Base-by-base conservation (phyloP, 2,888 invertebrate genomes). In the Torymus texanus region DNA sequence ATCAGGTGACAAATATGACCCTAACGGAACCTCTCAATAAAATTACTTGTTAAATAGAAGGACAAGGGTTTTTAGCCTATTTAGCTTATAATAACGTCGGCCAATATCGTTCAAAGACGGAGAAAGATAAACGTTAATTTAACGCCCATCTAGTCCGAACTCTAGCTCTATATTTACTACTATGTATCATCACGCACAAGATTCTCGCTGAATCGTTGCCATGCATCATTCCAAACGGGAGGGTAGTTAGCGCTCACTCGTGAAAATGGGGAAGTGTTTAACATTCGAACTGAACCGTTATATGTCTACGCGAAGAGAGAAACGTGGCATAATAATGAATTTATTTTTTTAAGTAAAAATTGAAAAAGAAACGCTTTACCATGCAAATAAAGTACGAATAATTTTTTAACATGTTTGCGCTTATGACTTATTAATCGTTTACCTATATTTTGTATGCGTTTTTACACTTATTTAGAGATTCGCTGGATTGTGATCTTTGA, bases 91-190 rank as follows among this genome's bases (percentile, higher is more conserved):
- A 29, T 75, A 70, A 71, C 16, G 62, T 65, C 16, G 59, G 59
- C 55, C 65, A 71, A 74, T 75, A 72, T 74, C 53, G 55, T 72
- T 71, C 18, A 24, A 75, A 77, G 71, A 74, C 67, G 62, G 41
- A 75, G 24, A 76, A 75, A 78, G 50, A 75, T 71, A 61, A 71
- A 78, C 58, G 70, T 80, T 80, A 70, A 58, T 75, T 78, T 55
- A 79, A 78, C 55, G 75, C 70, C 68, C 80, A 82, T 82, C 82
- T 82, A 82, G 82, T 82, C 82, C 53, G 59, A 80, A 80, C 73
- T 81, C 73, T 82, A 80, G 78, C 79, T 80, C 70, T 82, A 82
- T 58, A 70, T 78, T 78, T 70, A 75, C 61, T 41, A 41, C 16
- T 71, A 77, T 73, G 50, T 71, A 78, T 78, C 21, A 41, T 78